Conservation (phyloP, 2,888 invertebrate genomes). For the Plebejus melissa region DNA sequence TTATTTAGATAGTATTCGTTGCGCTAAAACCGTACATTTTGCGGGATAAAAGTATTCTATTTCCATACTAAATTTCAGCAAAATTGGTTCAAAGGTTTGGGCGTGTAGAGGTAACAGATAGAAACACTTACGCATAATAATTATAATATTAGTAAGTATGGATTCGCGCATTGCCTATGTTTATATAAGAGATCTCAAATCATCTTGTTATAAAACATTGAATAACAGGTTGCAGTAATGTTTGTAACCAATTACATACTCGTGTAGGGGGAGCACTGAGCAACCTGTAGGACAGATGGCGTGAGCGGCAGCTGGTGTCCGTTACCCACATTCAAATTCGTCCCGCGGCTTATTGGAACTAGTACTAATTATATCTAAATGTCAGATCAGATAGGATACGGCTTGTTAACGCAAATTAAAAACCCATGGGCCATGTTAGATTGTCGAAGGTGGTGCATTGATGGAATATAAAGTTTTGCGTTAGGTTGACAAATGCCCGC, state of each 20-base stretch:
- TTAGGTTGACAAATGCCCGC: not conserved
- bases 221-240: conserved; percentile 1
- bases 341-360: conserved; percentile 29
- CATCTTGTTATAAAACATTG: not conserved
- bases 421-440: not conserved
- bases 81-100: too few species aligned
- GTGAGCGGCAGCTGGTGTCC: conserved; percentile 51
- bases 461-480: not conserved
- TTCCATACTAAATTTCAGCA: too few species aligned
- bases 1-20: too few species aligned
- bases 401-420: conserved; percentile 10
- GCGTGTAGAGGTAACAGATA: too few species aligned
- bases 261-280: not conserved
- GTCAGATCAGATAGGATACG: conserved; percentile 17
- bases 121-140: too few species aligned
- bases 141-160: too few species aligned
- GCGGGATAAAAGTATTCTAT: too few species aligned
- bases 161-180: too few species aligned
- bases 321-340: conserved; percentile 53
- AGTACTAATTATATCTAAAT: conserved; percentile 20
- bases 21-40: too few species aligned
- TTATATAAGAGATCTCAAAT: not conserved
- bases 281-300: conserved; percentile 44
- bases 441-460: not conserved
- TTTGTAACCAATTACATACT: not conserved